phyloP scores from a whole-genome alignment of 2,888 invertebrate species.

The Norana najaformis region DNA sequence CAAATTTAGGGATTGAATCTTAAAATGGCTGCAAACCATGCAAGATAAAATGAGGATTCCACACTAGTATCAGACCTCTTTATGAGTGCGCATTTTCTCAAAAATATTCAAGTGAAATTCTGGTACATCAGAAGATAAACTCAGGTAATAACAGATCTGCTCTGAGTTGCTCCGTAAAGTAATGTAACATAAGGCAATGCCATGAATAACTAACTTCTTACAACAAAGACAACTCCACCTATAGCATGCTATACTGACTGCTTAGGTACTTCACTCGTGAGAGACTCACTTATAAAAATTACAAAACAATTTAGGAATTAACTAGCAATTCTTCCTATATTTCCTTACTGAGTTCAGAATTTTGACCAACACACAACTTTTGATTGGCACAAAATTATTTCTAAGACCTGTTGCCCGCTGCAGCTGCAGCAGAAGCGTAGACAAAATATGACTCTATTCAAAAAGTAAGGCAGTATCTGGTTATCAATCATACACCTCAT shows the following conservation, averaged over 20 bases:
- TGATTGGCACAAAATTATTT: background rate
- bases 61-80: background rate
- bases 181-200: background rate
- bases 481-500: background rate
- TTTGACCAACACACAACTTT: background rate
- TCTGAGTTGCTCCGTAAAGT: background rate
- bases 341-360: background rate
- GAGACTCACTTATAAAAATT: background rate
- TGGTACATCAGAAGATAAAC: background rate
- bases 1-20: background rate
- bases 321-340: too few species aligned
- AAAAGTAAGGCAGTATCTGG: background rate
- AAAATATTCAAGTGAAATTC: slow-evolving; percentile 10
- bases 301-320: background rate
- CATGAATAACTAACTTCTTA: background rate
- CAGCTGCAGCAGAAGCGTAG: background rate
- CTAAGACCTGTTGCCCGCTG: background rate
- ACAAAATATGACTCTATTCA: background rate
- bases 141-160: slow-evolving; percentile 10
- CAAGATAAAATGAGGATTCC: background rate
- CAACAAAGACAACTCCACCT: background rate
- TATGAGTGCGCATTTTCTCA: background rate
- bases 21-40: background rate
- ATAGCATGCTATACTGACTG: background rate
- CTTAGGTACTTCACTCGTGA: background rate